A percentile compares a stretch with the other conserved stretches of the same genome.
phyloP scores from a whole-genome alignment of 2,888 invertebrate genomes.

The Hypselothyrea guttata region DNA sequence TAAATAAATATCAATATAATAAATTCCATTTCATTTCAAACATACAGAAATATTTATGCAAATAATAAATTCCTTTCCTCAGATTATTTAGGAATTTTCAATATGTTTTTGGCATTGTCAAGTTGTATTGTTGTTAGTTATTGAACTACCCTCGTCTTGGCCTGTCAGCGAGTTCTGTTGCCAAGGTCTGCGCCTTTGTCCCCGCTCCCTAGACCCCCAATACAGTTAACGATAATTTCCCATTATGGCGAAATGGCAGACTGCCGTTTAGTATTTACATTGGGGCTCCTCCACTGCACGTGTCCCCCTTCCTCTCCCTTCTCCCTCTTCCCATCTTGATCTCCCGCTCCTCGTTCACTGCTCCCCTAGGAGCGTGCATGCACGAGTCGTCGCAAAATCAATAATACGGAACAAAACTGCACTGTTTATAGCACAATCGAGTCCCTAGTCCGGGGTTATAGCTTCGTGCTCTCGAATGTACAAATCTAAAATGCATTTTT shows the following conservation, averaged over 20 bases:
- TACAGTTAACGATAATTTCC: conserved; percentile 27
- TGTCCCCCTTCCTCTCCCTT: neutral
- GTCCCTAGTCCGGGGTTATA: conserved; percentile 6
- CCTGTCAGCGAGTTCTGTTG: conserved; percentile 11
- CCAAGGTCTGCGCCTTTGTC: conserved; percentile 12
- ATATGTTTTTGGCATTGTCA: neutral
- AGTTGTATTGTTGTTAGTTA: neutral
- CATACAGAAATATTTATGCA: too few species aligned
- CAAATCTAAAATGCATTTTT: conserved; percentile 1
- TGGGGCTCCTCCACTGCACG: neutral
- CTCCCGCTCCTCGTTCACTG: neutral
- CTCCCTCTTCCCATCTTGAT: neutral
- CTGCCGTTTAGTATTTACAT: conserved; percentile 28
- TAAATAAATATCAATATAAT: too few species aligned
- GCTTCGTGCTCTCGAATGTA: neutral
- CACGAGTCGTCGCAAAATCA: conserved; percentile 40
- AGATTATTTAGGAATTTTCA: neutral
- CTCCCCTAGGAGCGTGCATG: neutral
- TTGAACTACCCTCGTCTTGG: conserved; percentile 25
- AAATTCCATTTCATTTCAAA: too few species aligned
- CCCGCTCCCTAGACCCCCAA: neutral
- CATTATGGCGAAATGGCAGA: conserved; percentile 52
- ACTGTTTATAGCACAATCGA: conserved; percentile 13
- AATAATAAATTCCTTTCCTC: too few species aligned
- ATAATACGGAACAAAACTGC: conserved; percentile 38